A percentile compares a stretch with the other conserved stretches of the same genome.
phyloP scores from a whole-genome alignment of 2,113 vertebrate genomes.

The Salvator merianae region DNA sequence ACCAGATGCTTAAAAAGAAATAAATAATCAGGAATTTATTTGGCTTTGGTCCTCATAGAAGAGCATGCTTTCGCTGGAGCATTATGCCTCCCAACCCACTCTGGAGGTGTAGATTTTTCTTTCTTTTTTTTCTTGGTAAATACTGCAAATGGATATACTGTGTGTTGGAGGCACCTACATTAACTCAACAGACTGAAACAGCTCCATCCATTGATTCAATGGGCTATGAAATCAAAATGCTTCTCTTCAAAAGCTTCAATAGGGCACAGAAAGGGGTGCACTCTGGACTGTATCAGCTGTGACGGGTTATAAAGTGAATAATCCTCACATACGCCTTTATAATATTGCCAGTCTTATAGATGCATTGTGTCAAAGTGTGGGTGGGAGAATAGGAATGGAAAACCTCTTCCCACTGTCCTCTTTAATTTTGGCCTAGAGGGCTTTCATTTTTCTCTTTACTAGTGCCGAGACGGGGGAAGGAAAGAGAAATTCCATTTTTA shows the following conservation, averaged over 20 bases:
- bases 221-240: slow-evolving; percentile 55
- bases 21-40: background rate
- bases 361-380: background rate
- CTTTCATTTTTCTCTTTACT: background rate
- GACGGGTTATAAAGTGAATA: slow-evolving; percentile 42
- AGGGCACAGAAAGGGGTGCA: background rate
- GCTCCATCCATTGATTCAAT: slow-evolving; percentile 48
- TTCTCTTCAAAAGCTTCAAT: slow-evolving; percentile 33
- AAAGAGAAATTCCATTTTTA: background rate
- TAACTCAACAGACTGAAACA: slow-evolving; percentile 52
- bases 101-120: background rate
- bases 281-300: slow-evolving; percentile 15
- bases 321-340: slow-evolving; percentile 28
- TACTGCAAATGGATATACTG: background rate
- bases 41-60: background rate
- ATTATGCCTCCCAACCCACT: background rate
- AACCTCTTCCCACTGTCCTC: background rate
- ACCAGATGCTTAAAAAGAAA: background rate
- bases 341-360: slow-evolving; percentile 6
- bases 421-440: background rate
- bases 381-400: no score
- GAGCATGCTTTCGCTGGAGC: background rate
- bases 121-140: background rate
- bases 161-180: slow-evolving; percentile 44
- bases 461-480: background rate